Evolutionary conservation across 2,888 invertebrate species (phyloP).

Genomic region (Ypsolopha sequella): DNA sequence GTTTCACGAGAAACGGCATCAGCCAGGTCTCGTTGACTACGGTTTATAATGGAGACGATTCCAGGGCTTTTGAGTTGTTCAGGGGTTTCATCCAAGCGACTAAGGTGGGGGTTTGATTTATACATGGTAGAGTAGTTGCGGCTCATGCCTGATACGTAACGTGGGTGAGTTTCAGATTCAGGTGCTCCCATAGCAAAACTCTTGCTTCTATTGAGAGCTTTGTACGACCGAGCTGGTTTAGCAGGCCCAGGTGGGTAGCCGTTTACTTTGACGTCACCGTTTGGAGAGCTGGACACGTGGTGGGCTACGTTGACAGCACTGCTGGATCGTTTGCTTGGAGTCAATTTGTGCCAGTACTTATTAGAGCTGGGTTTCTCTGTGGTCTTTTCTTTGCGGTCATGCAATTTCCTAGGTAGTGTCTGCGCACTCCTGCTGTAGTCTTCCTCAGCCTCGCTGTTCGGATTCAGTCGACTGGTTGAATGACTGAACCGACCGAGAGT

Average conservation of each 20-base stretch:
- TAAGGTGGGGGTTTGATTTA: constrained; percentile 84
- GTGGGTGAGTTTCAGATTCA: constrained; percentile 59
- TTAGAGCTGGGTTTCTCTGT: constrained; percentile 53
- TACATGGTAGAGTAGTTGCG: constrained; percentile 73
- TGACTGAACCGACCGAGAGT: constrained; percentile 88
- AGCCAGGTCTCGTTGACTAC: constrained; percentile 84
- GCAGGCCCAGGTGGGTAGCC: constrained; percentile 73
- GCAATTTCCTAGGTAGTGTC: constrained; percentile 80
- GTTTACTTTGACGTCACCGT: constrained; percentile 42
- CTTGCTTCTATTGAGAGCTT: constrained; percentile 83
- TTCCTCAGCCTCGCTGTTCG: constrained; percentile 63
- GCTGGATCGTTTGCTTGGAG: constrained; percentile 66
- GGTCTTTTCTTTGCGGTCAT: constrained; percentile 59
- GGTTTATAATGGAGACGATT: constrained; percentile 86
- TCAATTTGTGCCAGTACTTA: constrained; percentile 61
- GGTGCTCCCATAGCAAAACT: constrained; percentile 86
- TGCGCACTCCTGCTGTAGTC: constrained; percentile 75
- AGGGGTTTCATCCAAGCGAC: constrained; percentile 76
- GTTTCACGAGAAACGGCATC: constrained; percentile 71
- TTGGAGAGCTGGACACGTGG: constrained; percentile 38
- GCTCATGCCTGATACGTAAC: constrained; percentile 56
- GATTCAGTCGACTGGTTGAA: constrained; percentile 79
- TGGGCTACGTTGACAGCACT: constrained; percentile 77
- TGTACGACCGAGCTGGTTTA: constrained; percentile 85
- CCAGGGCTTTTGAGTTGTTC: constrained; percentile 87